A percentile compares a stretch with the other conserved stretches of the same genome.
Evolutionary conservation across 2,797 vertebrate species (phyloP).

Genomic region (Tokudaia tokunoshimensis): DNA sequence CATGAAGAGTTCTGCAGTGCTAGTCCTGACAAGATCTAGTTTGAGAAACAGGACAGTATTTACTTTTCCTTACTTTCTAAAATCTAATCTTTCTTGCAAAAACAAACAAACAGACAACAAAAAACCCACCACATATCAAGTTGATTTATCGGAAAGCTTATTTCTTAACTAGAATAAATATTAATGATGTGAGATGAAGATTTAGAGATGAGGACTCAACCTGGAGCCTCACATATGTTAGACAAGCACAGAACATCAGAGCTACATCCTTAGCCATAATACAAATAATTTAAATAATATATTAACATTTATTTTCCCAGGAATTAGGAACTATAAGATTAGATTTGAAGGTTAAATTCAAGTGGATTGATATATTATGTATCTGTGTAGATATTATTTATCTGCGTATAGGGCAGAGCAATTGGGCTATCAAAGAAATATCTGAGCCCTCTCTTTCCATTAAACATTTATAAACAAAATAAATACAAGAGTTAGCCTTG

Average conservation of each 20-base stretch:
- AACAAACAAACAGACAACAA: no score
- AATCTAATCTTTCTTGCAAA: background rate
- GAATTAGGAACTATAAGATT: conserved; percentile 74
- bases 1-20: background rate
- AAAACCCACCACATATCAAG: background rate
- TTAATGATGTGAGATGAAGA: background rate
- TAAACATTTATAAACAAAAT: background rate
- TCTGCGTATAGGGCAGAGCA: background rate
- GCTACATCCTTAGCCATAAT: background rate
- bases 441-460: background rate
- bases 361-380: conserved; percentile 27
- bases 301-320: conserved; percentile 73
- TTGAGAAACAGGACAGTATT: background rate
- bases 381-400: background rate
- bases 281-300: conserved; percentile 64
- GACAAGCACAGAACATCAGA: background rate
- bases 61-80: background rate
- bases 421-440: background rate
- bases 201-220: background rate
- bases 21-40: background rate
- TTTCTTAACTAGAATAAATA: conserved; percentile 66
- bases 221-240: background rate
- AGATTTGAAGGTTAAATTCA: conserved; percentile 75
- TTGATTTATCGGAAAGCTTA: background rate
- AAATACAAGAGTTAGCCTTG: background rate